A percentile compares a stretch with the other conserved stretches of the same genome.
Evolutionary conservation across 2,113 vertebrate genomes (phyloP).

Genomic region (Apodemus sylvaticus): DNA sequence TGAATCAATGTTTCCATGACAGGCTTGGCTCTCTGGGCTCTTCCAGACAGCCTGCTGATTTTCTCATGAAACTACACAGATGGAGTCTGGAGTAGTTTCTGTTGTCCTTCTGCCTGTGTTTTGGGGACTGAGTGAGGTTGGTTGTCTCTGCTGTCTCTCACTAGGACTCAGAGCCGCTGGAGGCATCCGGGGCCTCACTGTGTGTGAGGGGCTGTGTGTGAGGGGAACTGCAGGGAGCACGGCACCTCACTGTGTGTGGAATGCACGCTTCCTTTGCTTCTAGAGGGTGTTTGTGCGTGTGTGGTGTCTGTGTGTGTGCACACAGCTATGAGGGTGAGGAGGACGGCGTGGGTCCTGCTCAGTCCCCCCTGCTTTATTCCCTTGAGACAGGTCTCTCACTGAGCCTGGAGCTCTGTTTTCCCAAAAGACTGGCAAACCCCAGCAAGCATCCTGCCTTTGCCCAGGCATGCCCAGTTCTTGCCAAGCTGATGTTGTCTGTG

Average conservation of each 20-base stretch:
- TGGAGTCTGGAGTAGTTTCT: not conserved
- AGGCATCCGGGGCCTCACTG: not conserved
- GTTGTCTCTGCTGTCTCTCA: not conserved
- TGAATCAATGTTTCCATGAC: constrained; percentile 74
- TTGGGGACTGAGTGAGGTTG: not conserved
- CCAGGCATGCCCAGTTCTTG: not conserved
- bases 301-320: not conserved
- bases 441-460: not conserved
- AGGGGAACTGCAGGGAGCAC: not conserved
- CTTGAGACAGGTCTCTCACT: not conserved
- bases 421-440: not conserved
- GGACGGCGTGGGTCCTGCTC: not conserved
- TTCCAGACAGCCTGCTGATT: constrained; percentile 35
- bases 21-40: constrained; percentile 44
- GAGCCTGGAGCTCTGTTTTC: not conserved
- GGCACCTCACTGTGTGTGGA: not conserved
- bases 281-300: not conserved
- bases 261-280: not conserved
- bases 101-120: not conserved
- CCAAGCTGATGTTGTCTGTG: too few relatives aligned
- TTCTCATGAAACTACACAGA: constrained; percentile 20
- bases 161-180: not conserved
- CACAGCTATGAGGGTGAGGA: not conserved
- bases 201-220: not conserved
- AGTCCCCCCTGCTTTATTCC: not conserved